A percentile compares a stretch with the other conserved stretches of the same genome.
These are phyloP conservation scores for Plagodis pulveraria DNA, from an alignment of 2,888 invertebrate species.

Conservation along the genomic window DNA sequence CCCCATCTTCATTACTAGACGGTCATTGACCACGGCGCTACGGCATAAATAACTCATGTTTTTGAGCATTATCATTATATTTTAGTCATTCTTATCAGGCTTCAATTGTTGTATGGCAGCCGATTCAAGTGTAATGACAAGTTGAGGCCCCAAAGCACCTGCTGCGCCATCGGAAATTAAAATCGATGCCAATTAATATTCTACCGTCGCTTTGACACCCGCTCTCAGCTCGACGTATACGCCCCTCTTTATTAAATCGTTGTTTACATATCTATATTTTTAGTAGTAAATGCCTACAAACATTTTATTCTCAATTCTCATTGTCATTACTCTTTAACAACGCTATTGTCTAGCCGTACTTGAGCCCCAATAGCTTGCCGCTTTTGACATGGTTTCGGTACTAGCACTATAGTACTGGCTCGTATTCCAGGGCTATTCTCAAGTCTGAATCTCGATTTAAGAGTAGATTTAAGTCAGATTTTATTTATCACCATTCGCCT, in stretches of 20 bases:
- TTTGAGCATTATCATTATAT: conserved; percentile 40
- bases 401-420: no score
- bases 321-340: not conserved
- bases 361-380: conserved; percentile 52
- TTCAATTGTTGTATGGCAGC: conserved; percentile 43
- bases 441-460: no score
- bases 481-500: no score
- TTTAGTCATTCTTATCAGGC: conserved; percentile 52
- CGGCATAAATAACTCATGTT: conserved; percentile 28
- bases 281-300: not conserved
- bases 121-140: conserved; percentile 52
- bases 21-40: conserved; percentile 47
- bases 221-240: conserved; percentile 27
- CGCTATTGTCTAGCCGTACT: conserved; percentile 28
- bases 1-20: conserved; percentile 18
- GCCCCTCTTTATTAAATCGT: conserved; percentile 21
- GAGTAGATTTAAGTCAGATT: no score
- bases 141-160: conserved; percentile 47
- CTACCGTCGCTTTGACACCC: conserved; percentile 38
- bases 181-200: conserved; percentile 57
- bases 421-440: no score
- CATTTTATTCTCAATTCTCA: not conserved
- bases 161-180: conserved; percentile 55
- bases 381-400: conserved; percentile 16
- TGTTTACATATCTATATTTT: conserved; percentile 5